phyloP scores from a whole-genome alignment of 2,888 invertebrate species.

The Andrena haemorrhoa region DNA sequence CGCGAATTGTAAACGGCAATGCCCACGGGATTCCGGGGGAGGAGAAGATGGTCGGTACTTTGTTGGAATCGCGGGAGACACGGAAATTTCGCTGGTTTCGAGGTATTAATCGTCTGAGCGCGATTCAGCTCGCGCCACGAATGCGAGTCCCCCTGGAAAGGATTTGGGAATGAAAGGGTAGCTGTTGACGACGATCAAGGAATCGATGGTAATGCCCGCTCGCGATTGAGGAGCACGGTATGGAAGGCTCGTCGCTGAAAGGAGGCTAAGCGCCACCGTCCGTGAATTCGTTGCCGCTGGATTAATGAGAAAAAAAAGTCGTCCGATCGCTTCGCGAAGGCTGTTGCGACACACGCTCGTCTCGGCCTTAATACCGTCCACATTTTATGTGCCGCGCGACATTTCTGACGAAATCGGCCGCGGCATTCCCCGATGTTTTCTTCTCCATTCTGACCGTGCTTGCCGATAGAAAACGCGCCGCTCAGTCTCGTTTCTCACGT shows the following conservation, averaged over 20 bases:
- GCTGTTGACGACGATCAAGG: neutral
- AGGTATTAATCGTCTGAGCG: constrained; percentile 35
- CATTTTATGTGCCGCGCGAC: constrained; percentile 56
- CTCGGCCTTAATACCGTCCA: constrained; percentile 69
- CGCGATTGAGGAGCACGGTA: constrained; percentile 19
- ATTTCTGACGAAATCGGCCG: constrained; percentile 67
- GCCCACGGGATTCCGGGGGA: constrained; percentile 37
- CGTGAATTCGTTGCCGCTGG: constrained; percentile 76
- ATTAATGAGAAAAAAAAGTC: constrained; percentile 66
- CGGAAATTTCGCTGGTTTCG: constrained; percentile 47
- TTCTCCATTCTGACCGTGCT: constrained; percentile 58
- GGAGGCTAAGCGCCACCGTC: constrained; percentile 76
- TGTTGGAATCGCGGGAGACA: constrained; percentile 21
- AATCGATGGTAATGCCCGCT: neutral
- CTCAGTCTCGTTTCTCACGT: constrained; percentile 57
- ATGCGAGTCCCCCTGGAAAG: neutral
- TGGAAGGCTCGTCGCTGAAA: constrained; percentile 63
- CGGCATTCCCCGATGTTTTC: constrained; percentile 64
- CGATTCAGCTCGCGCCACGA: constrained; percentile 16
- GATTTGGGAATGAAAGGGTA: no score
- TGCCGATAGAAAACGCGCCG: constrained; percentile 36
- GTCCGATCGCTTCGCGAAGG: constrained; percentile 63
- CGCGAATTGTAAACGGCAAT: constrained; percentile 50
- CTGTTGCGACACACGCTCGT: constrained; percentile 48
- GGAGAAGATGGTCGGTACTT: constrained; percentile 49